Evolutionary conservation across 2,888 invertebrate species (phyloP).

Genomic region (Ornithoptera priamus): DNA sequence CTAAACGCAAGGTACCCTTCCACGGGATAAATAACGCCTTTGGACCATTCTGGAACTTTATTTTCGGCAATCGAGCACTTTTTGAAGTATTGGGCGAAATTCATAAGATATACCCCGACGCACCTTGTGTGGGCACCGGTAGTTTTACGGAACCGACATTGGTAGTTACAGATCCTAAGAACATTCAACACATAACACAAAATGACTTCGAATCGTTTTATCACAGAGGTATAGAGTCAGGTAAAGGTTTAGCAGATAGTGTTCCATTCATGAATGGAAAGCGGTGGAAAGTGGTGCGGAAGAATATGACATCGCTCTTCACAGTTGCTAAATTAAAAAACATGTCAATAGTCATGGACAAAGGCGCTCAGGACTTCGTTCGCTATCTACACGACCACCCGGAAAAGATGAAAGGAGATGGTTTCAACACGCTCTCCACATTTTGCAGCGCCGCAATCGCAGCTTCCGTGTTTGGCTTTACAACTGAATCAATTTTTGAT

Average conservation of each 20-base stretch:
- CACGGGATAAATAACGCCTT: neutral
- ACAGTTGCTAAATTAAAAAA: neutral
- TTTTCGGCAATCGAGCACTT: neutral
- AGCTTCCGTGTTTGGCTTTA: constrained; percentile 3
- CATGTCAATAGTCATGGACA: constrained; percentile 1
- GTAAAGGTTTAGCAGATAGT: neutral
- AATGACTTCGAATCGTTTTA: neutral
- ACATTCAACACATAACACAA: constrained; percentile 1
- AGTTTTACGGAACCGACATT: neutral
- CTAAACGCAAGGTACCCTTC: neutral
- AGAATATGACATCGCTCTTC: constrained; percentile 6
- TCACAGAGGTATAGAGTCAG: neutral
- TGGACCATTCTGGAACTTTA: neutral
- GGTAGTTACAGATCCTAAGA: neutral
- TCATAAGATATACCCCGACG: neutral
- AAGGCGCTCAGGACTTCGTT: constrained; percentile 7
- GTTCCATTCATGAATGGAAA: constrained; percentile 6
- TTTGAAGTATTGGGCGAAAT: neutral
- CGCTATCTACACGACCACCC: neutral
- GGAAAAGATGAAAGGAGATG: constrained; percentile 2
- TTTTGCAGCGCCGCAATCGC: constrained; percentile 6
- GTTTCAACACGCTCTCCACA: neutral
- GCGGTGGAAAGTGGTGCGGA: neutral
- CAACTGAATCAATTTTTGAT: neutral
- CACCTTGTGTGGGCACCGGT: neutral